Percentiles rank a stretch among this genome's conserved stretches.
These are phyloP conservation scores for Chaetura pelagica DNA, from an alignment of 2,113 vertebrate genomes.

Conservation along the genomic window DNA sequence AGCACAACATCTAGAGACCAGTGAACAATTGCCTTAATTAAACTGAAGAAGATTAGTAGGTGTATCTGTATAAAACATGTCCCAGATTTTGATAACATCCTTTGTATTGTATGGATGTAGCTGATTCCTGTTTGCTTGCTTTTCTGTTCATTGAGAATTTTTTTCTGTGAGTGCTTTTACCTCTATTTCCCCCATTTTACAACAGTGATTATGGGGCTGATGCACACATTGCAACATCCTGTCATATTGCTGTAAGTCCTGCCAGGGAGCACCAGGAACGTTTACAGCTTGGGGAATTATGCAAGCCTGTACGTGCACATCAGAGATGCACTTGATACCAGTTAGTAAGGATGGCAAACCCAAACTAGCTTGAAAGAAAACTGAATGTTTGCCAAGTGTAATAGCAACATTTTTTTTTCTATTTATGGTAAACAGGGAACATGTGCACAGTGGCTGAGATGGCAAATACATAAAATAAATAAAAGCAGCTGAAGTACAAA, in stretches of 20 bases:
- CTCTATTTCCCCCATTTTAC: neutral
- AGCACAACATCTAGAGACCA: neutral
- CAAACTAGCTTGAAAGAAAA: neutral
- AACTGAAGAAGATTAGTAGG: neutral
- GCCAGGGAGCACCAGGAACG: neutral
- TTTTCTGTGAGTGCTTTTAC: neutral
- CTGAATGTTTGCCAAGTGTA: neutral
- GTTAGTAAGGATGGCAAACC: neutral
- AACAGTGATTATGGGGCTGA: neutral
- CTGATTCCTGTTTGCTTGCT: neutral
- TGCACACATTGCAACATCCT: neutral
- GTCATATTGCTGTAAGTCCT: neutral
- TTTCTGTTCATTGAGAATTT: neutral
- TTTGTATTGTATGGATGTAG: neutral
- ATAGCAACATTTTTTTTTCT: neutral
- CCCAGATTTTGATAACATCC: neutral
- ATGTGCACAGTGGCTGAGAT: neutral
- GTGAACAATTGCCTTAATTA: neutral
- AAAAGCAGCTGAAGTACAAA: neutral
- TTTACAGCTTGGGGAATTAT: rapidly evolving
- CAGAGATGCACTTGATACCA: neutral
- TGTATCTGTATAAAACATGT: neutral
- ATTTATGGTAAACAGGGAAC: neutral
- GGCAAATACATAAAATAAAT: neutral
- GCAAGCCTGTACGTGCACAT: neutral